phyloP scores from a whole-genome alignment of 2,797 vertebrate species.

The Babyrousa celebensis region DNA sequence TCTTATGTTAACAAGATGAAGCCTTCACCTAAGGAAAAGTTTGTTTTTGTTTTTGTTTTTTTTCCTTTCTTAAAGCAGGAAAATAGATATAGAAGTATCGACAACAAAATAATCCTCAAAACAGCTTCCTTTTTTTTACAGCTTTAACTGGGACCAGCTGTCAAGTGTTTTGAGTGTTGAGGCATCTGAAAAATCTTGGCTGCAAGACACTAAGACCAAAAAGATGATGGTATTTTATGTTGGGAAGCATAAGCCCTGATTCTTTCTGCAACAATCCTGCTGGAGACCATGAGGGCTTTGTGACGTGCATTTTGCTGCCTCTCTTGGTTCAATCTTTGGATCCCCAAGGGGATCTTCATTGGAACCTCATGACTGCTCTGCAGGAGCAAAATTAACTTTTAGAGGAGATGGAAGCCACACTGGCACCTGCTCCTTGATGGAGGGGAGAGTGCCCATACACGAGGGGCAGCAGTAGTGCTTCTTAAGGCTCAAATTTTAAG shows the following conservation, averaged over 20 bases:
- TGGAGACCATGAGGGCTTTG: not conserved
- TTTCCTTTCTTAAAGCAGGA: slow-evolving; percentile 5
- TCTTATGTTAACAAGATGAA: slow-evolving; percentile 14
- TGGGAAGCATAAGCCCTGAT: not conserved
- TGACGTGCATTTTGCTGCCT: not conserved
- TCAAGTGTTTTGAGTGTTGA: slow-evolving; percentile 50
- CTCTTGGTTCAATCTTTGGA: not conserved
- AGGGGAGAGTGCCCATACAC: not conserved
- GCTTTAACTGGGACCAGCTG: slow-evolving; percentile 31
- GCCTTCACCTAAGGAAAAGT: not conserved
- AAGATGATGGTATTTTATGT: slow-evolving; percentile 27
- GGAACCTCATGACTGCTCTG: not conserved
- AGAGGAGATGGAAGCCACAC: not conserved
- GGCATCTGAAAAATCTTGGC: slow-evolving; percentile 59
- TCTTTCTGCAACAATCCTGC: slow-evolving; percentile 4
- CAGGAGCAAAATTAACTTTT: not conserved
- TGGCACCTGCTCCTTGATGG: not conserved
- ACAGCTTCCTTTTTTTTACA: slow-evolving; percentile 9
- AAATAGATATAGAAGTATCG: not conserved
- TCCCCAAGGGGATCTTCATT: not conserved
- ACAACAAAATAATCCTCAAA: slow-evolving; percentile 63
- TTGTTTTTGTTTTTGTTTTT: rapidly evolving
- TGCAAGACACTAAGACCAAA: slow-evolving; percentile 58
- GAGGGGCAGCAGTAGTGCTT: not conserved
- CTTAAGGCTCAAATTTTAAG: not conserved